Evolutionary conservation across 2,113 vertebrate species (phyloP).

Genomic region (Psilopogon haemacephalus): DNA sequence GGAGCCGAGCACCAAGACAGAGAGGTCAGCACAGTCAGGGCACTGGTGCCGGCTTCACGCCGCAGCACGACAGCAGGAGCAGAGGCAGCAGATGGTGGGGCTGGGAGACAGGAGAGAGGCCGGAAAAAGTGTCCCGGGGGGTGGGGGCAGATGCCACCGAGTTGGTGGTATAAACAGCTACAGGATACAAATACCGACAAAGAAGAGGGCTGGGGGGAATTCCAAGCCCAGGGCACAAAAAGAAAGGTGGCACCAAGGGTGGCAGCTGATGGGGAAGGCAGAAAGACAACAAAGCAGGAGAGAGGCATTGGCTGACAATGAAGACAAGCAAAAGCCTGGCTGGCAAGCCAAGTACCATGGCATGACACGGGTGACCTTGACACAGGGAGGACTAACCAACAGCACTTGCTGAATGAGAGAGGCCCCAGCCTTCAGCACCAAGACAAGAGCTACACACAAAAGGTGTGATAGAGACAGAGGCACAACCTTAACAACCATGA

Average conservation of each 20-base stretch:
- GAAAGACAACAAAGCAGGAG: not conserved
- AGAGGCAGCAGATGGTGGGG: not conserved
- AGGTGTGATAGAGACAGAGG: not conserved
- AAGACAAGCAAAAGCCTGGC: not conserved
- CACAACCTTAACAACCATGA: not conserved
- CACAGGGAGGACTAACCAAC: not conserved
- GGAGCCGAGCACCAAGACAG: accelerated
- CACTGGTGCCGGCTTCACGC: accelerated
- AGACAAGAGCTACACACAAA: not conserved
- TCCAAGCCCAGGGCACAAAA: not conserved
- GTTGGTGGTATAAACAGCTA: not conserved
- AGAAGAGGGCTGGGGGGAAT: not conserved
- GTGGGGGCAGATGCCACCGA: not conserved
- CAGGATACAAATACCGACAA: not conserved
- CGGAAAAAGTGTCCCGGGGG: not conserved
- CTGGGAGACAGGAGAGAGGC: not conserved
- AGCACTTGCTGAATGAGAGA: not conserved
- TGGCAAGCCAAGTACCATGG: not conserved
- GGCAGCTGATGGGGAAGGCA: not conserved
- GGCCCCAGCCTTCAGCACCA: not conserved
- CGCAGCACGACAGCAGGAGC: not conserved
- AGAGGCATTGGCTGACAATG: not conserved
- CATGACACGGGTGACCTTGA: accelerated
- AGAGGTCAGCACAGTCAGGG: accelerated
- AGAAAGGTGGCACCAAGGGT: not conserved